phyloP scores from a whole-genome alignment of 2,113 vertebrate genomes.

The Paedocypris sp. region DNA sequence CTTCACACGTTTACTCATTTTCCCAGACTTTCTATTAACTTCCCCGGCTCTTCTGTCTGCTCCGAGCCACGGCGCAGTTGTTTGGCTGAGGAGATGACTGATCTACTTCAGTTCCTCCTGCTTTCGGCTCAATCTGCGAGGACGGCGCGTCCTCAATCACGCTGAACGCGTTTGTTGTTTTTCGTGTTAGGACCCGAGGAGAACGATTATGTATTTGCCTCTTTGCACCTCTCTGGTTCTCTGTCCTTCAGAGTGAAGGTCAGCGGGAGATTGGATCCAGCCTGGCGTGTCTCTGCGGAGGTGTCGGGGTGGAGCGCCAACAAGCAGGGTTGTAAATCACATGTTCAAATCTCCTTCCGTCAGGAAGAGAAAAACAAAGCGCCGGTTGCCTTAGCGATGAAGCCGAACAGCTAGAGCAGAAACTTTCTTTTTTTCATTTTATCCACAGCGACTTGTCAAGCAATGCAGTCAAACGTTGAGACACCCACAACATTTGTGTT shows the following conservation, averaged over 20 bases:
- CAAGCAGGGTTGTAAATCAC: constrained; percentile 28
- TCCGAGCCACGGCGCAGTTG: background rate
- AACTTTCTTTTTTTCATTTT: too few species aligned
- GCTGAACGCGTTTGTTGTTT: constrained; percentile 26
- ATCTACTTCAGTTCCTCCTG: background rate
- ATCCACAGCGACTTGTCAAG: too few species aligned
- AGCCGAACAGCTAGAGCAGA: background rate
- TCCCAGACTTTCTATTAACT: constrained; percentile 3
- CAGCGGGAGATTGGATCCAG: constrained; percentile 36
- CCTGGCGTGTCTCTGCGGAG: constrained; percentile 28
- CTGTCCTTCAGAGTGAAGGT: constrained; percentile 39
- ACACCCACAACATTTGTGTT: too few species aligned
- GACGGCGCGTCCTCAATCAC: constrained; percentile 22
- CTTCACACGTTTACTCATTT: background rate
- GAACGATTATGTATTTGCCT: constrained; percentile 18
- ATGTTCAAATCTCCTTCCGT: background rate
- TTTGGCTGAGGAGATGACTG: background rate
- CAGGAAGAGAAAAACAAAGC: background rate
- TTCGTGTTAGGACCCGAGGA: background rate
- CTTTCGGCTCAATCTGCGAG: background rate
- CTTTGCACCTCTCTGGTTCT: constrained; percentile 10
- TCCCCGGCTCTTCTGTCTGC: background rate
- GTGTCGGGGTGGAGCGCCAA: constrained; percentile 13
- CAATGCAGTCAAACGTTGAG: too few species aligned
- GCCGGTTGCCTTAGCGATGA: background rate